phyloP scores from a whole-genome alignment of 2,113 vertebrate genomes.

The Cyprinus carpio region DNA sequence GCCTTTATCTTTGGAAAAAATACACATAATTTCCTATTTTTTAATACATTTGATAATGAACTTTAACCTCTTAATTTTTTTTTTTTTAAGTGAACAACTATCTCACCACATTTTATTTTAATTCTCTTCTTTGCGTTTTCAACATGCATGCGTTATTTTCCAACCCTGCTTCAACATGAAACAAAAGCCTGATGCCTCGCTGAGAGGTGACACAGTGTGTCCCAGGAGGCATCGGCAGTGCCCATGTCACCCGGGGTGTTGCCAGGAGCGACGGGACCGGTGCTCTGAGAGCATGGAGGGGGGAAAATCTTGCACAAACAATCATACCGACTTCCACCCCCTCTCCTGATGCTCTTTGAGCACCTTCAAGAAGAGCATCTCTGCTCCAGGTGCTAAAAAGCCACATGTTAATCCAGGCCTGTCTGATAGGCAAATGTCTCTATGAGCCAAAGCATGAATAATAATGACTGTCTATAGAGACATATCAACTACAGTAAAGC shows the following conservation, averaged over 20 bases:
- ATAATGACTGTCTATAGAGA: conserved; percentile 32
- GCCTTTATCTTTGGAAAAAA: not conserved
- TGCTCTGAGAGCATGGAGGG: conserved; percentile 52
- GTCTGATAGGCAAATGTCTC: conserved; percentile 50
- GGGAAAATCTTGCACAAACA: conserved; percentile 53
- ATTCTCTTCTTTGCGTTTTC: conserved; percentile 1
- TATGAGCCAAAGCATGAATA: conserved; percentile 44
- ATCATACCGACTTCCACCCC: conserved; percentile 18
- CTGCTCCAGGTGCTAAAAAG: conserved; percentile 41
- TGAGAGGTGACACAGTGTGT: conserved; percentile 49
- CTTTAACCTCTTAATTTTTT: not conserved
- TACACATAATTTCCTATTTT: not conserved
- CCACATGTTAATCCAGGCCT: conserved; percentile 51
- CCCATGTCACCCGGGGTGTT: conserved; percentile 63
- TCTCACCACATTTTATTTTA: not conserved
- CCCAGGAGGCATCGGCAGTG: conserved; percentile 47
- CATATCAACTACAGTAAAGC: not conserved
- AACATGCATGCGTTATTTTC: not conserved
- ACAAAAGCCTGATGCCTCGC: conserved; percentile 35
- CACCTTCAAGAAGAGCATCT: conserved; percentile 50
- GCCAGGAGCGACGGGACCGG: conserved; percentile 62
- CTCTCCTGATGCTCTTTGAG: conserved; percentile 42
- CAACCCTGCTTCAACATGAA: conserved; percentile 31
- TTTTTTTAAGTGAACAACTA: not conserved
- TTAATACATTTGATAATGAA: not conserved